These are phyloP conservation scores for Agrilus cyanescens DNA, from an alignment of 2,888 invertebrate genomes.

Conservation along the genomic window DNA sequence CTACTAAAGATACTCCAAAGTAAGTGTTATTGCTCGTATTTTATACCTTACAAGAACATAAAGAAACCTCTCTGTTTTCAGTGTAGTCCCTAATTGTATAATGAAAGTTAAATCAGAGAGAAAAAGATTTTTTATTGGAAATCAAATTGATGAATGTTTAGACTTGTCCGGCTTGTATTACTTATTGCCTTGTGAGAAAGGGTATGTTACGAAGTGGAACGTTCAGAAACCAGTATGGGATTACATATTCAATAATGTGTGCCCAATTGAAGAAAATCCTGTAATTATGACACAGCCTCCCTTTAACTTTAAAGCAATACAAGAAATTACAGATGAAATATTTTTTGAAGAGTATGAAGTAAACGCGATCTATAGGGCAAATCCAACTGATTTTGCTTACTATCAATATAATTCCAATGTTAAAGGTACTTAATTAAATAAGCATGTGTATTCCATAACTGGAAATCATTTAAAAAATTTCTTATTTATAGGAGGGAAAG, in stretches of 20 bases:
- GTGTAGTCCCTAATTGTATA: slow-evolving; percentile 83
- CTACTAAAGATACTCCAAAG: slow-evolving; percentile 54
- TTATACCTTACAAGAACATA: slow-evolving; percentile 4
- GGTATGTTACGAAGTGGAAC: slow-evolving; percentile 93
- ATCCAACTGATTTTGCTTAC: slow-evolving; percentile 69
- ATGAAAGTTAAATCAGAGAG: slow-evolving; percentile 97
- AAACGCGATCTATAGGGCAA: slow-evolving; percentile 65
- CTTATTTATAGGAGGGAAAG: slow-evolving; percentile 14
- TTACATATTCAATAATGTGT: slow-evolving; percentile 79
- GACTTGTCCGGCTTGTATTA: slow-evolving; percentile 93
- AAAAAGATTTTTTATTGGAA: slow-evolving; percentile 83
- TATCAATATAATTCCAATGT: slow-evolving; percentile 43
- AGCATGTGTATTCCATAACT: neutral
- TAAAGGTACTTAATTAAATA: slow-evolving; percentile 9
- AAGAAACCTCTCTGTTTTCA: slow-evolving; percentile 26
- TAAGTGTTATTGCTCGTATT: slow-evolving; percentile 24
- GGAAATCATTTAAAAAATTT: neutral
- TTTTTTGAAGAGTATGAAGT: slow-evolving; percentile 97
- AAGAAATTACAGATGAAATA: slow-evolving; percentile 90
- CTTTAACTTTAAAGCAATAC: slow-evolving; percentile 83
- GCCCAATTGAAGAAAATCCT: slow-evolving; percentile 64
- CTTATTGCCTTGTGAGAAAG: slow-evolving; percentile 87
- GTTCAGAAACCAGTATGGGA: slow-evolving; percentile 95
- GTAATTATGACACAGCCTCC: slow-evolving; percentile 88
- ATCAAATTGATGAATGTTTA: slow-evolving; percentile 91